Conservation (phyloP, 2,888 invertebrate species). For the Protophormia terraenovae region DNA sequence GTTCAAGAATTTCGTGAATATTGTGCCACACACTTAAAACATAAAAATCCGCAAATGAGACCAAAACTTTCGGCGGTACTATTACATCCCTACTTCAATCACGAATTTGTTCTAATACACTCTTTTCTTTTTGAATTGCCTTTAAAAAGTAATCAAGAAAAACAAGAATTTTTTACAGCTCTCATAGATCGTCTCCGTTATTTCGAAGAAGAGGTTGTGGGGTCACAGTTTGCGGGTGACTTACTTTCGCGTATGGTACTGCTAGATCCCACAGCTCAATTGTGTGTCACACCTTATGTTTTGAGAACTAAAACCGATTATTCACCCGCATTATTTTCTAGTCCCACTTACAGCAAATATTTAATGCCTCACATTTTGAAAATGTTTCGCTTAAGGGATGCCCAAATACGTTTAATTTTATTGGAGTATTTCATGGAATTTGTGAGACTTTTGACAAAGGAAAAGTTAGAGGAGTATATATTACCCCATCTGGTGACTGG, state of each 20-base stretch:
- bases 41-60: constrained; percentile 85
- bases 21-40: constrained; percentile 87
- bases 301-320: constrained; percentile 83
- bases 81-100: constrained; percentile 90
- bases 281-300: constrained; percentile 79
- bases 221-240: constrained; percentile 89
- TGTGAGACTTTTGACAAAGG: constrained; percentile 87
- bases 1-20: constrained; percentile 87
- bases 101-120: constrained; percentile 92
- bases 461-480: constrained; percentile 88
- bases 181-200: constrained; percentile 86
- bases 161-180: constrained; percentile 88
- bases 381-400: constrained; percentile 92
- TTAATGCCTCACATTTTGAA: constrained; percentile 89
- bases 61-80: constrained; percentile 86
- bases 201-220: constrained; percentile 91
- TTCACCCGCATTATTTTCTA: constrained; percentile 85
- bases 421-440: constrained; percentile 90
- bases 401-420: constrained; percentile 90
- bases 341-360: constrained; percentile 86
- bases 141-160: constrained; percentile 89
- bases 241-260: constrained; percentile 92
- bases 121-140: constrained; percentile 92
- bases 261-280: constrained; percentile 89
- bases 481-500: constrained; percentile 94